Evolutionary conservation across 2,888 invertebrate species (phyloP).

Genomic region (Trisateles emortualis): DNA sequence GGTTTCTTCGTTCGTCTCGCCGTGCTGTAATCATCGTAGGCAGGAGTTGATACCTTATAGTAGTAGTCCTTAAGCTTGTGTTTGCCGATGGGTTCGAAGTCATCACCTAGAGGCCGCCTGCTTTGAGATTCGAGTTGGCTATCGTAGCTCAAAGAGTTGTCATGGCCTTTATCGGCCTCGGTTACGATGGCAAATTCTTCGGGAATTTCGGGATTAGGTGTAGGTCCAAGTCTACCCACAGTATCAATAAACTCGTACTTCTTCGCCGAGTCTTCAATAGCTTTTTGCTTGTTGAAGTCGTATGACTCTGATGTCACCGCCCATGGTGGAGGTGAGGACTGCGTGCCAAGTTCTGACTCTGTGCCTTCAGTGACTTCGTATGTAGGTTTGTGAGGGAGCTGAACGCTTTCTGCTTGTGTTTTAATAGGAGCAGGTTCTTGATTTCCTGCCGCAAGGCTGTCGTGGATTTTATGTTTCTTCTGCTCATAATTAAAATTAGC

Average conservation of each 20-base stretch:
- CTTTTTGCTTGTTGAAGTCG: conserved; percentile 58
- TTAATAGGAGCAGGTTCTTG: conserved; percentile 67
- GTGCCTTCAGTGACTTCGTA: conserved; percentile 81
- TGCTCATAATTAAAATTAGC: conserved; percentile 63
- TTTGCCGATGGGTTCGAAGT: conserved; percentile 79
- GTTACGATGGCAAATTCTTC: conserved; percentile 80
- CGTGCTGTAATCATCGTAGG: conserved; percentile 68
- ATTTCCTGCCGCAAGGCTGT: conserved; percentile 71
- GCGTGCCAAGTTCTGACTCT: conserved; percentile 68
- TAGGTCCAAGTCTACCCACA: conserved; percentile 64
- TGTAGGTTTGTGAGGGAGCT: conserved; percentile 61
- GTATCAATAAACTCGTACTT: conserved; percentile 60
- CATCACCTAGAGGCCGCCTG: conserved; percentile 78
- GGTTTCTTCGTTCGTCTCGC: conserved; percentile 77
- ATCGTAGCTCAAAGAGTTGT: conserved; percentile 78
- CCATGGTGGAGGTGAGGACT: conserved; percentile 73
- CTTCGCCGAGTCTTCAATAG: conserved; percentile 63
- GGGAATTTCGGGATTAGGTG: conserved; percentile 63
- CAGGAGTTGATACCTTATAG: conserved; percentile 78
- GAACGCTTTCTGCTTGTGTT: conserved; percentile 52
- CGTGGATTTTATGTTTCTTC: conserved; percentile 71
- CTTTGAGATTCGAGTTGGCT: conserved; percentile 78
- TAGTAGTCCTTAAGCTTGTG: conserved; percentile 82
- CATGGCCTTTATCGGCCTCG: conserved; percentile 75
- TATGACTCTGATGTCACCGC: conserved; percentile 67